These are phyloP conservation scores for Sminthopsis crassicaudata DNA, from an alignment of 2,113 vertebrate species.

Conservation along the genomic window DNA sequence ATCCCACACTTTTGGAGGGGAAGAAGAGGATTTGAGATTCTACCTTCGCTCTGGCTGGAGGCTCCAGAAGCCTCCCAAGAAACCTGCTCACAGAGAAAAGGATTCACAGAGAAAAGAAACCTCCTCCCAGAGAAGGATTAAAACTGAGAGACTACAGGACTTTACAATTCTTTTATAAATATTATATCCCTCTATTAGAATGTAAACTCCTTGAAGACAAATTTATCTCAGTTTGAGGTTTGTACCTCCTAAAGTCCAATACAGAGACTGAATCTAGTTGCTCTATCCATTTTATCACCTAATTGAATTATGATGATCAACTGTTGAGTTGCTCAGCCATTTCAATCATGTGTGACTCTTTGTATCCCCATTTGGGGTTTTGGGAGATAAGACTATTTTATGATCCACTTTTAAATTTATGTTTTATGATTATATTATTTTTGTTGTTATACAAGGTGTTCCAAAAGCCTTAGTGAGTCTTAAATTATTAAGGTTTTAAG, in stretches of 20 bases:
- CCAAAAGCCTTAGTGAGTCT: not conserved
- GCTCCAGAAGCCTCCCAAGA: too few species aligned
- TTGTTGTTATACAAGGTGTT: not conserved
- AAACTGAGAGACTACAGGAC: too few species aligned
- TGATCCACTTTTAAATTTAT: not conserved
- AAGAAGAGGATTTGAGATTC: too few species aligned
- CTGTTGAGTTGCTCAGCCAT: not conserved
- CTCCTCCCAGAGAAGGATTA: too few species aligned
- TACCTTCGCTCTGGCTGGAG: too few species aligned
- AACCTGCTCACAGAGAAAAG: too few species aligned
- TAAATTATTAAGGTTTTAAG: not conserved
- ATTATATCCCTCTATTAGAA: not conserved
- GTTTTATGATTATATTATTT: not conserved
- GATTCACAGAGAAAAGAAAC: too few species aligned
- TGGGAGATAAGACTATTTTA: not conserved
- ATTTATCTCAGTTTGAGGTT: not conserved
- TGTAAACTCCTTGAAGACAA: not conserved
- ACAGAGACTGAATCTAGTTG: not conserved
- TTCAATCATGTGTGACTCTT: not conserved
- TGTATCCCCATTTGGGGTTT: not conserved
- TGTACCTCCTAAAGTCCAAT: not conserved
- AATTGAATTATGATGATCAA: not conserved
- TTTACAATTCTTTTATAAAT: not conserved
- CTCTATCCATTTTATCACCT: not conserved
- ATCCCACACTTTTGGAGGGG: too few species aligned